phyloP scores from a whole-genome alignment of 2,888 invertebrate genomes.

The Metellina segmentata region DNA sequence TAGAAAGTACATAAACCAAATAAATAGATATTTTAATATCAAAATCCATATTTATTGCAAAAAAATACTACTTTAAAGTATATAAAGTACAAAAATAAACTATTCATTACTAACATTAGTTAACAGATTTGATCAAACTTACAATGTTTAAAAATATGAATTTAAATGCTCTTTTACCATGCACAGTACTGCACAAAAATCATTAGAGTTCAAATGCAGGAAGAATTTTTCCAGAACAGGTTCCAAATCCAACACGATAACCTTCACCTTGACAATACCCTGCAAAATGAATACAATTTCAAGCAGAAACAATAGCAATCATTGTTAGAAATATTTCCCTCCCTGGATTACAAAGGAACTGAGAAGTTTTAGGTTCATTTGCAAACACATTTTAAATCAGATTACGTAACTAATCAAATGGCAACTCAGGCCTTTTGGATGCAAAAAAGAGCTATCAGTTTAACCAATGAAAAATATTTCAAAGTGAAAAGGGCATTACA shows the following conservation, averaged over 20 bases:
- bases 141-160: too few relatives aligned
- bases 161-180: too few relatives aligned
- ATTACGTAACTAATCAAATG: not conserved
- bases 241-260: slow-evolving; percentile 94
- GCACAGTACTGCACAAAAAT: not conserved
- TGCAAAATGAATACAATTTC: slow-evolving; percentile 79
- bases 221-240: slow-evolving; percentile 91
- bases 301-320: not conserved
- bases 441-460: too few relatives aligned
- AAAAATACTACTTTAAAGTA: not conserved
- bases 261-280: slow-evolving; percentile 91
- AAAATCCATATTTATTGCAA: not conserved
- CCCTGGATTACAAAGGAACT: not conserved
- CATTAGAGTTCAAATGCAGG: slow-evolving; percentile 84
- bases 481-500: not conserved
- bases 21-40: too few relatives aligned
- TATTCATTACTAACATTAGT: not conserved
- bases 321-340: not conserved
- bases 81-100: not conserved
- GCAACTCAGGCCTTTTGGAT: not conserved
- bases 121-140: too few relatives aligned
- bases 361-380: not conserved
- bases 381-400: not conserved
- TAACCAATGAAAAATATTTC: too few relatives aligned
- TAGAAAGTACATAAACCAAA: too few relatives aligned